phyloP scores from a whole-genome alignment of 1,140 invertebrate species.

The Littorina saxatilis region DNA sequence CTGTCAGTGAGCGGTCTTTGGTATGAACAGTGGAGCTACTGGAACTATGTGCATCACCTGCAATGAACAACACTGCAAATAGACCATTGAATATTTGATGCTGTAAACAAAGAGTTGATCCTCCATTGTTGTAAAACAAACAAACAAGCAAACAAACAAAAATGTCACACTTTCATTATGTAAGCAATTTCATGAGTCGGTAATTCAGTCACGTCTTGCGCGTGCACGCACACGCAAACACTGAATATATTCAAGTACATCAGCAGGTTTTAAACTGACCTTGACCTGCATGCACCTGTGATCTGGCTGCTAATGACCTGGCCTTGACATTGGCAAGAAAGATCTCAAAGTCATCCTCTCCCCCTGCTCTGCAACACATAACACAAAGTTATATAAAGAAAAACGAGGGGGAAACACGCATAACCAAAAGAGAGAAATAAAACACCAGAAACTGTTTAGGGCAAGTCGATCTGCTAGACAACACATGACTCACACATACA shows the following conservation, averaged over 20 bases:
- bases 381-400: not conserved
- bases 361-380: constrained; percentile 68
- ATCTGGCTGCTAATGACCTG: constrained; percentile 67
- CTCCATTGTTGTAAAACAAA: too few species aligned
- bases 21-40: constrained; percentile 65
- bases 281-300: constrained; percentile 60
- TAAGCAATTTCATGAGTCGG: too few species aligned
- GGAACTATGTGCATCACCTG: constrained; percentile 65
- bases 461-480: too few species aligned
- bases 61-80: constrained; percentile 46
- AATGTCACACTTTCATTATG: too few species aligned
- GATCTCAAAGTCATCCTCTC: constrained; percentile 75
- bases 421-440: not conserved
- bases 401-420: not conserved
- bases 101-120: too few species aligned
- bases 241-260: not conserved
- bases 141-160: too few species aligned
- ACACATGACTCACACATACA: too few species aligned
- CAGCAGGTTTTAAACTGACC: constrained; percentile 41
- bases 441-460: too few species aligned
- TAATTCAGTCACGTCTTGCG: too few species aligned
- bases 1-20: constrained; percentile 69
- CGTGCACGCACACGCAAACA: constrained; percentile 5
- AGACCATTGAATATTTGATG: too few species aligned
- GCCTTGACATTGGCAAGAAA: constrained; percentile 74